A percentile compares a stretch with the other conserved stretches of the same genome.
Conservation (phyloP, 2,888 invertebrate species). For the Strigamia crassipes region DNA sequence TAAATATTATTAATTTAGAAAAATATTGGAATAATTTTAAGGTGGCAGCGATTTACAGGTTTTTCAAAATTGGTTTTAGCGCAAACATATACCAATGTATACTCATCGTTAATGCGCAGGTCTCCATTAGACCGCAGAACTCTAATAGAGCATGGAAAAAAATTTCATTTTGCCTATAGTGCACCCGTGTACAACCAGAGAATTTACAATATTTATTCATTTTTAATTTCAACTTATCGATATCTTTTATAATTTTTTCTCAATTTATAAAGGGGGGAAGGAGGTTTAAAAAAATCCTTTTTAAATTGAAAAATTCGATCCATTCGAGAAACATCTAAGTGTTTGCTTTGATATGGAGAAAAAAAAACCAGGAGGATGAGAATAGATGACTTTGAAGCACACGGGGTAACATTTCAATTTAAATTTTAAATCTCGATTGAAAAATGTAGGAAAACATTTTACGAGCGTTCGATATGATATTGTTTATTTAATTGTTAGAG, state of each 20-base stretch:
- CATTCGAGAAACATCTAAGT: neutral
- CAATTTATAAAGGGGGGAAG: neutral
- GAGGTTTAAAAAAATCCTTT: neutral
- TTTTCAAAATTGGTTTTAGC: too few species aligned
- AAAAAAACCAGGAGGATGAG: neutral
- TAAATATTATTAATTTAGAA: too few species aligned
- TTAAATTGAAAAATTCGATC: slow-evolving; percentile 22
- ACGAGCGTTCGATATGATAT: too few species aligned
- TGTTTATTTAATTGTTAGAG: neutral
- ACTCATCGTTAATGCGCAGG: too few species aligned
- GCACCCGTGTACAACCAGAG: too few species aligned
- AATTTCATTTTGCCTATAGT: too few species aligned
- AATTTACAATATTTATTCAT: too few species aligned
- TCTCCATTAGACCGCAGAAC: too few species aligned
- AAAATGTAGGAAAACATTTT: neutral
- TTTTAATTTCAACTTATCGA: neutral
- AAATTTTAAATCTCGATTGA: neutral
- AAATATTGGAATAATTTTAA: too few species aligned
- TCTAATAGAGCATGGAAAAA: too few species aligned
- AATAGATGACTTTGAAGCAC: neutral
- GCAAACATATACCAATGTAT: too few species aligned
- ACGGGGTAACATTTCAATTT: slow-evolving; percentile 1
- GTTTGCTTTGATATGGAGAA: neutral
- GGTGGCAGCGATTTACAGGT: too few species aligned
- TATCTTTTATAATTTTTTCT: neutral